These are phyloP conservation scores for Paguma larvata DNA, from an alignment of 2,797 vertebrate genomes.

Conservation along the genomic window DNA sequence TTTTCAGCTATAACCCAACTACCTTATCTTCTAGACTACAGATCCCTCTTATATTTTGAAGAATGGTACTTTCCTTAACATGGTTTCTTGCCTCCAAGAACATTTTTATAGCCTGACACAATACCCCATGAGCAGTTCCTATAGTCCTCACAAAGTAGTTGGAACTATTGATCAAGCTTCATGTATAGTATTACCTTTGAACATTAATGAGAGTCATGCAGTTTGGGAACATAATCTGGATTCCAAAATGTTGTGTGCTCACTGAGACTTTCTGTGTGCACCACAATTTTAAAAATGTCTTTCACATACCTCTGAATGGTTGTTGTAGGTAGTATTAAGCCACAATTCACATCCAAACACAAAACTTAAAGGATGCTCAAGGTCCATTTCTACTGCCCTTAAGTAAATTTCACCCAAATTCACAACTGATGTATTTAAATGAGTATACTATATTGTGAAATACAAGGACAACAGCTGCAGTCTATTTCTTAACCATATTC, in stretches of 20 bases:
- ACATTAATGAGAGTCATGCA: not conserved
- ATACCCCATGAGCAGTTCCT: not conserved
- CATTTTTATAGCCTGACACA: not conserved
- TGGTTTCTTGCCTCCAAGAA: not conserved
- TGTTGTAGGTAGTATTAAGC: not conserved
- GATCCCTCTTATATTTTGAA: not conserved
- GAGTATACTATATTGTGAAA: not conserved
- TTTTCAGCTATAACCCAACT: not conserved
- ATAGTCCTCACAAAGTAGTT: not conserved
- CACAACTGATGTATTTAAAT: constrained; percentile 6
- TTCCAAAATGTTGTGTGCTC: not conserved
- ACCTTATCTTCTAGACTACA: not conserved
- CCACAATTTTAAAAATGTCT: not conserved
- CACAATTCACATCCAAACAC: not conserved
- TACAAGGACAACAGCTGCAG: not conserved
- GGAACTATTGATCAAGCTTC: not conserved
- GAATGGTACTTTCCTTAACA: not conserved
- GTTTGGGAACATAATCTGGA: not conserved
- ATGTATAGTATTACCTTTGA: not conserved
- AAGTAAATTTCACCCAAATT: constrained; percentile 18
- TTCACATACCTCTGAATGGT: not conserved
- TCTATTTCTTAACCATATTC: not conserved
- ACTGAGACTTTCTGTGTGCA: not conserved
- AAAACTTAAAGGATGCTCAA: not conserved
- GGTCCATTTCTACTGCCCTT: not conserved